phyloP scores from a whole-genome alignment of 1,140 invertebrate genomes.

The honey bee (Apis mellifera) region Amel_HAv3.1 CM009932.2:3042001-3042500 shows the following conservation, averaged over 20 bases:
- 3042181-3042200: background rate
- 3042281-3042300: background rate
- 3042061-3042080: conserved; percentile 20
- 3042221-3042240: background rate
- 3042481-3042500: no score
- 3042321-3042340: no score
- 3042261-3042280: background rate
- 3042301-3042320: background rate
- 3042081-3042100: conserved; percentile 13
- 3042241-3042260: background rate
- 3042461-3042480: no score
- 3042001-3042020: conserved; percentile 66
- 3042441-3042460: background rate
- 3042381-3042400: no score
- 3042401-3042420: no score
- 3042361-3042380: no score
- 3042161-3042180: conserved; percentile 9
- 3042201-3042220: background rate
- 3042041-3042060: conserved; percentile 59
- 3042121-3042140: background rate
- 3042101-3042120: conserved; percentile 16
- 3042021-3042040: conserved; percentile 32
- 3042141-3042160: background rate
- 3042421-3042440: no score
- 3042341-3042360: no score